These are phyloP conservation scores for Pipistrellus nathusii DNA, from an alignment of 2,797 vertebrate genomes.

Conservation along the genomic window DNA sequence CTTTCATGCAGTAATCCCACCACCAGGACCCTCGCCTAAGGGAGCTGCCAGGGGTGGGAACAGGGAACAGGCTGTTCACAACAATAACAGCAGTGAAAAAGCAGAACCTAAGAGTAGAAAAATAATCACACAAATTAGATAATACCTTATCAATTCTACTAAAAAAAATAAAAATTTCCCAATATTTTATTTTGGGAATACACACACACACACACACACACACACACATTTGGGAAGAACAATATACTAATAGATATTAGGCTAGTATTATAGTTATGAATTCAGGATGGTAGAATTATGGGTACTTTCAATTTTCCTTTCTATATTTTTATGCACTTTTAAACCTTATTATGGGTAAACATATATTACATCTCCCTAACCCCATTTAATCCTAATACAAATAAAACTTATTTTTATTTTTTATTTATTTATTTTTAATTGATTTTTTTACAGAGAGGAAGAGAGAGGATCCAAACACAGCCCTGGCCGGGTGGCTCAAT, in stretches of 20 bases:
- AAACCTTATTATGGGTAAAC: conserved; percentile 24
- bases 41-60: background rate
- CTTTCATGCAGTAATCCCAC: conserved; percentile 15
- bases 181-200: conserved; percentile 47
- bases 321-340: background rate
- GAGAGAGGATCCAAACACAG: background rate
- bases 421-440: too few species aligned
- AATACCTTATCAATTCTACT: background rate
- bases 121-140: conserved; percentile 22
- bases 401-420: background rate
- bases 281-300: background rate
- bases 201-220: background rate
- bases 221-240: background rate
- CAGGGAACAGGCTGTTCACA: conserved; percentile 2
- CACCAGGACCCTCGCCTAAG: background rate
- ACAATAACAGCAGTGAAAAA: background rate
- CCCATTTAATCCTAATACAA: background rate
- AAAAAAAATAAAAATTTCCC: background rate
- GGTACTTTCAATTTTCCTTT: conserved; percentile 16
- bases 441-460: too few species aligned
- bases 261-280: background rate
- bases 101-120: background rate
- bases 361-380: background rate
- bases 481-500: background rate
- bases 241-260: background rate